Evolutionary conservation across 2,797 vertebrate species (phyloP).

Genomic region (Sardinella longiceps): DNA sequence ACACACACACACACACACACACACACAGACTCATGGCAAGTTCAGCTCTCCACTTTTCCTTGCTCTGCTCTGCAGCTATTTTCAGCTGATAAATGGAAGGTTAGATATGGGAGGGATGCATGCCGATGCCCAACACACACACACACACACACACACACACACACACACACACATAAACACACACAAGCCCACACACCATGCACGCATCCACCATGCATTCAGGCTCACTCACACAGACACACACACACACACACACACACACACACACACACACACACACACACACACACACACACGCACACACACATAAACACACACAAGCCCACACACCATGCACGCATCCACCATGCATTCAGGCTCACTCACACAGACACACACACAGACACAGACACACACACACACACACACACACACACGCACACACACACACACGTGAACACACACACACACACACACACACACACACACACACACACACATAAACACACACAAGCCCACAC

Average conservation of each 20-base stretch:
- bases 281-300: background rate
- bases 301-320: conserved; percentile 36
- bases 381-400: conserved; percentile 28
- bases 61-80: conserved; percentile 58
- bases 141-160: conserved; percentile 36
- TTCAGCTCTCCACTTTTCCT: conserved; percentile 48
- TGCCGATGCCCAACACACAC: conserved; percentile 55
- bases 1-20: conserved; percentile 3
- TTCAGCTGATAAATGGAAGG: conserved; percentile 64
- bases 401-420: background rate
- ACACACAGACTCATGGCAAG: background rate
- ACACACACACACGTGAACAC: background rate
- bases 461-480: background rate
- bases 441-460: conserved; percentile 37
- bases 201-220: background rate
- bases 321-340: conserved; percentile 47
- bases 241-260: background rate
- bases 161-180: background rate
- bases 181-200: background rate
- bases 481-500: background rate
- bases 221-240: background rate
- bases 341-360: no score
- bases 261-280: background rate
- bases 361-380: background rate
- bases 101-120: conserved; percentile 71